phyloP scores from a whole-genome alignment of 2,113 vertebrate genomes.

The Planiliza haematocheilus region DNA sequence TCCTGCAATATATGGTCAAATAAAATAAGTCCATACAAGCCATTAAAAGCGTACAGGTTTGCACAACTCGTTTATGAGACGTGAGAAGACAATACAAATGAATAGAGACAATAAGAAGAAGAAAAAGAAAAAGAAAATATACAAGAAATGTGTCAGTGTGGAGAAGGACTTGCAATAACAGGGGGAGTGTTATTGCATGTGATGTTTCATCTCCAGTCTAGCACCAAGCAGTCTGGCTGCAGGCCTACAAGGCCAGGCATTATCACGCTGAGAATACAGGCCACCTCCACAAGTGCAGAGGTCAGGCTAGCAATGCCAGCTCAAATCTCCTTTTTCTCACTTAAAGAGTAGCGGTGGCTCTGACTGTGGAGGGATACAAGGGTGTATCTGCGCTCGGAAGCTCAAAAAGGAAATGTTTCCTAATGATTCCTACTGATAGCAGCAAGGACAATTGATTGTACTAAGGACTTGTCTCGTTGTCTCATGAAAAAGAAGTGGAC shows the following conservation, averaged over 20 bases:
- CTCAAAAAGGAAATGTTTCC: slow-evolving; percentile 21
- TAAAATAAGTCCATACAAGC: too few relatives aligned
- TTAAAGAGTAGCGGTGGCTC: slow-evolving; percentile 20
- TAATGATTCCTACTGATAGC: not conserved
- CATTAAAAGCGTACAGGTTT: too few relatives aligned
- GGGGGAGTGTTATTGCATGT: slow-evolving; percentile 50
- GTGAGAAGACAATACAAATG: too few relatives aligned
- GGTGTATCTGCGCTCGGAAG: slow-evolving; percentile 11
- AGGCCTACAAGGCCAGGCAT: slow-evolving; percentile 36
- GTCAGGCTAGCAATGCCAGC: slow-evolving; percentile 52
- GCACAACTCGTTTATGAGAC: too few relatives aligned
- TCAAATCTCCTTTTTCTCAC: slow-evolving; percentile 57
- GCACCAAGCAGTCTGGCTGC: slow-evolving; percentile 29
- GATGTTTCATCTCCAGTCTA: slow-evolving; percentile 53
- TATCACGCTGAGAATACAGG: slow-evolving; percentile 50
- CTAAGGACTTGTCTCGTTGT: not conserved
- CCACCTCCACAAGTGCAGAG: slow-evolving; percentile 52
- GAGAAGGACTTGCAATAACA: slow-evolving; percentile 10
- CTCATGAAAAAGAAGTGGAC: not conserved
- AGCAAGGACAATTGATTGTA: not conserved
- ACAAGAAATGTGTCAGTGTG: too few relatives aligned
- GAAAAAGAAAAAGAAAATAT: too few relatives aligned
- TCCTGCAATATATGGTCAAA: too few relatives aligned
- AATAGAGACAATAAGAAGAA: too few relatives aligned
- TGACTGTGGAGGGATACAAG: slow-evolving; percentile 28